phyloP scores from a whole-genome alignment of 2,888 invertebrate species.

The Oxystoma pomonae region DNA sequence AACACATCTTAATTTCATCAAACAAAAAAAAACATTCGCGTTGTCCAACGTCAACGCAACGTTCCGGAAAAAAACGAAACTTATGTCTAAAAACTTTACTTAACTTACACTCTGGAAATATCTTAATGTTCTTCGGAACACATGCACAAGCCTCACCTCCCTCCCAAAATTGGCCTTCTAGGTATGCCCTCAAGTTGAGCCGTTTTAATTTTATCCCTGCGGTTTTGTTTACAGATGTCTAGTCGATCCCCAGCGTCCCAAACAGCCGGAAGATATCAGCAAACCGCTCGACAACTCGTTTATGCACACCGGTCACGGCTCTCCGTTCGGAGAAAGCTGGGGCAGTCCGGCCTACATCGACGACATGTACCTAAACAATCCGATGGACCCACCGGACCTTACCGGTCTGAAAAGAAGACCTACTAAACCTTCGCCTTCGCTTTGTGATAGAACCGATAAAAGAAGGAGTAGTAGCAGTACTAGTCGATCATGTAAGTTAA shows the following conservation, averaged over 20 bases:
- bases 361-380: slow-evolving; percentile 70
- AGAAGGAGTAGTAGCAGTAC: slow-evolving; percentile 46
- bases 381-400: slow-evolving; percentile 67
- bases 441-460: slow-evolving; percentile 47
- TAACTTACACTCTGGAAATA: too few relatives aligned
- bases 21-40: too few relatives aligned
- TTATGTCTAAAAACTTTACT: too few relatives aligned
- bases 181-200: too few relatives aligned
- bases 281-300: slow-evolving; percentile 76
- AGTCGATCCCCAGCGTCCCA: slow-evolving; percentile 67
- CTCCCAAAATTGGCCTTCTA: too few relatives aligned
- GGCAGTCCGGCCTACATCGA: slow-evolving; percentile 78
- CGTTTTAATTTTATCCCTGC: too few relatives aligned
- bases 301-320: slow-evolving; percentile 75
- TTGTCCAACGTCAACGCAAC: too few relatives aligned
- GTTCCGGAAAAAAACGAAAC: too few relatives aligned
- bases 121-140: too few relatives aligned
- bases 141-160: too few relatives aligned
- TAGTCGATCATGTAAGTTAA: background rate
- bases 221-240: too few relatives aligned
- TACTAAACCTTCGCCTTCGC: slow-evolving; percentile 39
- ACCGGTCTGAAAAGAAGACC: slow-evolving; percentile 48
- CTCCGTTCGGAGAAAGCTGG: slow-evolving; percentile 76
- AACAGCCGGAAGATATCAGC: slow-evolving; percentile 68
- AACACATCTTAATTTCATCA: too few relatives aligned